A percentile compares a stretch with the other conserved stretches of the same genome.
phyloP scores from a whole-genome alignment of 2,797 vertebrate species.

The Delichon dasypus region DNA sequence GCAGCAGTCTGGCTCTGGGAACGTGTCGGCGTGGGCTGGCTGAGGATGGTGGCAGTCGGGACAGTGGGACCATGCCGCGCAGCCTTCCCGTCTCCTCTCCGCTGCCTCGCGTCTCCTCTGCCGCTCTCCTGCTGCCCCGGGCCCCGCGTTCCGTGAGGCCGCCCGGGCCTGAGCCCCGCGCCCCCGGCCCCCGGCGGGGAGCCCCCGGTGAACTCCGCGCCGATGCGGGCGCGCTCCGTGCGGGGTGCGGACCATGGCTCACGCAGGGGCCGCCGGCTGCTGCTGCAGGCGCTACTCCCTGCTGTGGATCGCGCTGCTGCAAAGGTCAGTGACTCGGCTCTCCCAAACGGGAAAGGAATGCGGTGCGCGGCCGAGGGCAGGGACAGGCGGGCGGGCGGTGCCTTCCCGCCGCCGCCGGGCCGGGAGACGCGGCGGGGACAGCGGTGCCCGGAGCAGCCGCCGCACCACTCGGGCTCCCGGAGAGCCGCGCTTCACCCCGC shows the following conservation, averaged over 20 bases:
- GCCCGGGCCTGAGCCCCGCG: background rate
- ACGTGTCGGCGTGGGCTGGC: conserved; percentile 27
- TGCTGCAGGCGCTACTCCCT: conserved; percentile 30
- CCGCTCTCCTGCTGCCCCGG: background rate
- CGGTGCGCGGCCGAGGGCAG: background rate
- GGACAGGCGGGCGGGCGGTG: background rate
- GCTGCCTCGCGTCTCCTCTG: background rate
- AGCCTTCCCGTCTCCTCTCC: background rate
- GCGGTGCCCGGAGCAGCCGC: background rate
- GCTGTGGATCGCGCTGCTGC: conserved; percentile 12
- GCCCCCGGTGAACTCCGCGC: background rate
- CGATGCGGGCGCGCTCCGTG: background rate
- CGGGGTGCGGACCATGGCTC: conserved; percentile 25
- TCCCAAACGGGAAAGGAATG: background rate
- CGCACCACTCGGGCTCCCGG: background rate
- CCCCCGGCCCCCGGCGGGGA: background rate
- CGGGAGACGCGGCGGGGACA: background rate
- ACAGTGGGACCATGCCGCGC: background rate
- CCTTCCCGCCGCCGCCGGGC: background rate
- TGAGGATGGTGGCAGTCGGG: conserved; percentile 29
- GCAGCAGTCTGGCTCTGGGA: conserved; percentile 49
- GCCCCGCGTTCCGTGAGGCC: background rate
- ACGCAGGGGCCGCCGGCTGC: background rate
- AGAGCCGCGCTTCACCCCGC: background rate
- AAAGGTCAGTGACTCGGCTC: conserved; percentile 35